Evolutionary conservation across 2,797 vertebrate genomes (phyloP).

Genomic region (Tenualosa thibaudeaui): DNA sequence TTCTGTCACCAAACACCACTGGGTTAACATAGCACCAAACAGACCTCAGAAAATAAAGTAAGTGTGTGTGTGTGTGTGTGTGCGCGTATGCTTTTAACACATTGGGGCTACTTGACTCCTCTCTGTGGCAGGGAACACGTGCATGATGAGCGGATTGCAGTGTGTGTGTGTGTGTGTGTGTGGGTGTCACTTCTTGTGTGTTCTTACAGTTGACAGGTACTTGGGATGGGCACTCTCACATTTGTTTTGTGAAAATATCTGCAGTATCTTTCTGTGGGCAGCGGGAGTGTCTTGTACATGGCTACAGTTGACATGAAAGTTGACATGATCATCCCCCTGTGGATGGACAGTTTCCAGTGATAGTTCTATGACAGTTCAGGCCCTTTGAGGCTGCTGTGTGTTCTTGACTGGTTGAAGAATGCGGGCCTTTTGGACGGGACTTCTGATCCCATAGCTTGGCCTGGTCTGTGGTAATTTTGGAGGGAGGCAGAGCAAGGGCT

Average conservation of each 20-base stretch:
- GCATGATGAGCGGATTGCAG: slow-evolving; percentile 30
- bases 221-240: too few relatives aligned
- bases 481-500: neutral
- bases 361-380: neutral
- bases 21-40: neutral
- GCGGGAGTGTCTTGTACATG: neutral
- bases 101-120: slow-evolving; percentile 71
- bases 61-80: neutral
- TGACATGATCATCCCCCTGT: too few relatives aligned
- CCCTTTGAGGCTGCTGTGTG: neutral
- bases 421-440: neutral
- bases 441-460: neutral
- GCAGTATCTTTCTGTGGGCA: neutral
- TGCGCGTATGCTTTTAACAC: slow-evolving; percentile 75
- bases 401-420: neutral
- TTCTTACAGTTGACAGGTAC: neutral
- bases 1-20: neutral
- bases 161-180: slow-evolving; percentile 21
- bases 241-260: neutral
- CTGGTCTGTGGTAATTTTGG: neutral
- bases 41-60: neutral
- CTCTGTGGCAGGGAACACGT: slow-evolving; percentile 19
- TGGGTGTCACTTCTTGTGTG: neutral
- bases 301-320: neutral
- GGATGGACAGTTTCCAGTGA: too few relatives aligned